These are phyloP conservation scores for Caranx ignobilis DNA, from an alignment of 2,113 vertebrate genomes.

Conservation along the genomic window DNA sequence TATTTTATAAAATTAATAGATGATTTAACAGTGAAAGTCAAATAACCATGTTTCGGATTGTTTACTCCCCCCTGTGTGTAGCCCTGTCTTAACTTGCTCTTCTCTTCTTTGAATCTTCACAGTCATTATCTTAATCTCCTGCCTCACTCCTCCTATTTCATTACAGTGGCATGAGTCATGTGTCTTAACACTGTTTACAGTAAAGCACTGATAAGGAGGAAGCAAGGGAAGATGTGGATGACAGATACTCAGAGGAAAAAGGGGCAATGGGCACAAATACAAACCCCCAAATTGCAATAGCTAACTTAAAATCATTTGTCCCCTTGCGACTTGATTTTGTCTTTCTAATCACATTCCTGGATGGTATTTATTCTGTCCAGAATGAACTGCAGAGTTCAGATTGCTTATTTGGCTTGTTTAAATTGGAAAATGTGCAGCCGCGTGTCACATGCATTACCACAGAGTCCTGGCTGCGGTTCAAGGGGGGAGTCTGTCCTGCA, in stretches of 20 bases:
- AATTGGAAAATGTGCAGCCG: slow-evolving; percentile 48
- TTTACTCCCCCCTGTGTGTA: not conserved
- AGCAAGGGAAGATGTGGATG: slow-evolving; percentile 28
- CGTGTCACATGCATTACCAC: slow-evolving; percentile 44
- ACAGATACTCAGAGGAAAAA: slow-evolving; percentile 37
- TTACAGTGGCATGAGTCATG: slow-evolving; percentile 68
- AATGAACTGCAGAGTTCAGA: slow-evolving; percentile 6
- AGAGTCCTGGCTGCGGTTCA: slow-evolving; percentile 18
- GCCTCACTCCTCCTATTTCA: slow-evolving; percentile 17
- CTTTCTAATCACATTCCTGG: slow-evolving; percentile 39
- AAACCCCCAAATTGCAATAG: slow-evolving; percentile 23
- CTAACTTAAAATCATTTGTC: slow-evolving; percentile 8
- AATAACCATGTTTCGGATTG: not conserved
- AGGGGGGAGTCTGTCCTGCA: slow-evolving; percentile 29
- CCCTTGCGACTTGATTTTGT: slow-evolving; percentile 41
- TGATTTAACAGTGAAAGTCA: slow-evolving; percentile 7
- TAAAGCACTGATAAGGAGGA: slow-evolving; percentile 38
- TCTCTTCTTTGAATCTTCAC: slow-evolving; percentile 3
- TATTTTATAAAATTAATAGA: not conserved
- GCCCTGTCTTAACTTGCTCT: not conserved
- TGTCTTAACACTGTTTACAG: slow-evolving; percentile 59
- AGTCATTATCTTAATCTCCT: slow-evolving; percentile 27
- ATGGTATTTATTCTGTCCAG: slow-evolving; percentile 27
- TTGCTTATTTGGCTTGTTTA: slow-evolving; percentile 33
- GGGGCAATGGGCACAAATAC: slow-evolving; percentile 5